Evolutionary conservation across 2,888 invertebrate species (phyloP).

Genomic region (Clepsis dumicolana): DNA sequence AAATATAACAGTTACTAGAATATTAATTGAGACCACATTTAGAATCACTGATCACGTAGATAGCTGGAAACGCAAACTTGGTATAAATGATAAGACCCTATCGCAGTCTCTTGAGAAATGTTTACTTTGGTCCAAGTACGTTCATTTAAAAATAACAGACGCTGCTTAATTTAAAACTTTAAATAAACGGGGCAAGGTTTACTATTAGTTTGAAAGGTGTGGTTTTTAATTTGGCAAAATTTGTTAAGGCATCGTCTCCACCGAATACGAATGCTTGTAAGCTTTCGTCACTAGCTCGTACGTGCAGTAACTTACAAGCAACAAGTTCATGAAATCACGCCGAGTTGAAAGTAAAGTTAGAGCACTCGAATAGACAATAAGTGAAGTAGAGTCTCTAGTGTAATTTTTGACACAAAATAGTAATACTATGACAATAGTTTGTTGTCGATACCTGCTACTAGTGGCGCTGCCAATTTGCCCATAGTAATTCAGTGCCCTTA

Average conservation of each 20-base stretch:
- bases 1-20: not conserved
- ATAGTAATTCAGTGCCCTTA: too few species aligned
- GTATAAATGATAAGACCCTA: constrained; percentile 28
- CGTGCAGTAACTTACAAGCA: too few species aligned
- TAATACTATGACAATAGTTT: too few species aligned
- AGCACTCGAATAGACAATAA: too few species aligned
- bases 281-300: too few species aligned
- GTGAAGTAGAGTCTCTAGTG: too few species aligned
- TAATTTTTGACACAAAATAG: too few species aligned
- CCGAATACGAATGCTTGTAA: not conserved
- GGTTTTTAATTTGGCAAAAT: not conserved
- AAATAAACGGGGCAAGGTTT: not conserved
- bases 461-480: too few species aligned
- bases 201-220: not conserved
- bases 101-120: constrained; percentile 26
- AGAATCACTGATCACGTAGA: constrained; percentile 17
- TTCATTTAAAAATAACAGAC: not conserved
- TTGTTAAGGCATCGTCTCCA: not conserved
- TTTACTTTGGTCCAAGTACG: constrained; percentile 12
- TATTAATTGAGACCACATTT: not conserved
- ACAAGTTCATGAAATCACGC: too few species aligned
- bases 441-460: too few species aligned
- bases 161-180: not conserved
- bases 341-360: too few species aligned
- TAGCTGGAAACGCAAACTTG: not conserved